Percentiles rank a stretch among this genome's conserved stretches.
Evolutionary conservation across 1,140 invertebrate species (phyloP).

Genomic region (Sarcophaga bullata): DNA sequence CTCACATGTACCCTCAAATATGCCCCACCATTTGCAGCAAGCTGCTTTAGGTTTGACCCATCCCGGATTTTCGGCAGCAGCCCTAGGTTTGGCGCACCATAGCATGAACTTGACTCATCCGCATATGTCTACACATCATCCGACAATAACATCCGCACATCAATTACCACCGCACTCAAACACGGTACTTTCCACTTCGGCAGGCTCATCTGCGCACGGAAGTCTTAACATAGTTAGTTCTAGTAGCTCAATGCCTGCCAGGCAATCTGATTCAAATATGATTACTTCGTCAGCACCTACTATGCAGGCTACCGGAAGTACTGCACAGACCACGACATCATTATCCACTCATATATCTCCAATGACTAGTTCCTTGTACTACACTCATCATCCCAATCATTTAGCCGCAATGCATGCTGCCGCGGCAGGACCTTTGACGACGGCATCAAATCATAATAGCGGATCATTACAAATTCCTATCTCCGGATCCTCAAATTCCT

Average conservation of each 20-base stretch:
- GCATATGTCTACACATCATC: conserved; percentile 63
- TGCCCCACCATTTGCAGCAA: conserved; percentile 61
- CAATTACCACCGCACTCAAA: conserved; percentile 56
- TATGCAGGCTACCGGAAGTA: conserved; percentile 43
- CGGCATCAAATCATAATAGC: conserved; percentile 58
- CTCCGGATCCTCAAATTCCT: conserved; percentile 43
- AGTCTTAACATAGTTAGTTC: conserved; percentile 44
- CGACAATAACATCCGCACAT: conserved; percentile 51
- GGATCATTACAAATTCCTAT: conserved; percentile 25
- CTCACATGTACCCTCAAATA: conserved; percentile 56
- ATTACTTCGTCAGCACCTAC: conserved; percentile 28
- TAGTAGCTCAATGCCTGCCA: conserved; percentile 41
- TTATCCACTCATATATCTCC: conserved; percentile 59
- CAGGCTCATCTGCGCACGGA: conserved; percentile 48
- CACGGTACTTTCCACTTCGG: conserved; percentile 44
- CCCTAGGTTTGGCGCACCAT: conserved; percentile 58
- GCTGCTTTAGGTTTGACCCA: conserved; percentile 58
- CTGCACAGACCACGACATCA: conserved; percentile 51
- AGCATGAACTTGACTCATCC: conserved; percentile 61
- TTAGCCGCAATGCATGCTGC: conserved; percentile 60
- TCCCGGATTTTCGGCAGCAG: conserved; percentile 59
- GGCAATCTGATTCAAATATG: conserved; percentile 35
- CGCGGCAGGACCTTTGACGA: conserved; percentile 53
- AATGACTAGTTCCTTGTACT: conserved; percentile 57
- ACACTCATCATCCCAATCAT: conserved; percentile 52